A percentile compares a stretch with the other conserved stretches of the same genome.
These are phyloP conservation scores for Ligdia adustata DNA, from an alignment of 2,888 invertebrate genomes.

Conservation along the genomic window DNA sequence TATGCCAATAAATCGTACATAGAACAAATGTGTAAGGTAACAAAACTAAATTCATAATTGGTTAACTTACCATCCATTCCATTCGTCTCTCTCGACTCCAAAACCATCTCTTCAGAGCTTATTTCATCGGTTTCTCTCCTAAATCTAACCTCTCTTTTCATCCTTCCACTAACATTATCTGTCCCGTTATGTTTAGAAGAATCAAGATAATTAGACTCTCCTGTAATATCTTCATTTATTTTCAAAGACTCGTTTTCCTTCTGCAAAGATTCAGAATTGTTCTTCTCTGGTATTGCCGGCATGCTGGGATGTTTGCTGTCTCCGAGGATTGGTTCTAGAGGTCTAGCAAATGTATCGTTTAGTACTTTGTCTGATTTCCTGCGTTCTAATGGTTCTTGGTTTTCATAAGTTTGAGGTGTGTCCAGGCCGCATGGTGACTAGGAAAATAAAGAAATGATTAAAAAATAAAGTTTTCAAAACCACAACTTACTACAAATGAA, in stretches of 20 bases:
- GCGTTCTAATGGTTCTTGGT: slow-evolving; percentile 66
- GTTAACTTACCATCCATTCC: slow-evolving; percentile 47
- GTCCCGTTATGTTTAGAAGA: slow-evolving; percentile 59
- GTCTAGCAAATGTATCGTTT: slow-evolving; percentile 63
- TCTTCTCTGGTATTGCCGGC: slow-evolving; percentile 61
- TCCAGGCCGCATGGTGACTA: slow-evolving; percentile 74
- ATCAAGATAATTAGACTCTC: slow-evolving; percentile 62
- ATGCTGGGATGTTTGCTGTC: slow-evolving; percentile 61
- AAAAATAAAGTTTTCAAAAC: neutral
- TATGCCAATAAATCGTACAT: too few species aligned
- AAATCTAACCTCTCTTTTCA: slow-evolving; percentile 57
- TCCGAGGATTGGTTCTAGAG: slow-evolving; percentile 51
- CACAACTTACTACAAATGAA: neutral
- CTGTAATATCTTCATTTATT: slow-evolving; percentile 58
- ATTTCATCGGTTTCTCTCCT: slow-evolving; percentile 43
- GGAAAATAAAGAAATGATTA: slow-evolving; percentile 18
- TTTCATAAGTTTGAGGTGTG: slow-evolving; percentile 69
- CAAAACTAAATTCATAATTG: neutral
- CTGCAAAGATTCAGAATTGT: slow-evolving; percentile 55
- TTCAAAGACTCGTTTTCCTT: slow-evolving; percentile 61
- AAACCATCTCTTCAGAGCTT: slow-evolving; percentile 65
- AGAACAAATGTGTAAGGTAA: too few species aligned
- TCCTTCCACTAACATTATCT: slow-evolving; percentile 43
- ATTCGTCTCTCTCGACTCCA: slow-evolving; percentile 54
- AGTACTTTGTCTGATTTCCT: slow-evolving; percentile 64